A percentile compares a stretch with the other conserved stretches of the same genome.
Conservation (phyloP, 2,797 vertebrate species). For the Cirrhinus mrigala region DNA sequence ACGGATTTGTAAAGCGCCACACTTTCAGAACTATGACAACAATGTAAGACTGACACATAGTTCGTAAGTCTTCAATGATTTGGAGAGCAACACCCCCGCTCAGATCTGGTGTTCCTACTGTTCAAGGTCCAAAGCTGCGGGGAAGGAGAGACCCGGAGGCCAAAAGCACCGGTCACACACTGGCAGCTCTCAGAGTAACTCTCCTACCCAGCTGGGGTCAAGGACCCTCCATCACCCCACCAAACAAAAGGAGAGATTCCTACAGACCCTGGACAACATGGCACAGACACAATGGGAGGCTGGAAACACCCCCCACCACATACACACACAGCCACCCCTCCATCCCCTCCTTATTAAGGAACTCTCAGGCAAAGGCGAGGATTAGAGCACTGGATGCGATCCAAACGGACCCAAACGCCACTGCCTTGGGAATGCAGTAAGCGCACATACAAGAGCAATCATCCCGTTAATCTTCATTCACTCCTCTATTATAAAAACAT, state of each 20-base stretch:
- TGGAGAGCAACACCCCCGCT: constrained; percentile 16
- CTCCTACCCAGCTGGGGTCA: constrained; percentile 70
- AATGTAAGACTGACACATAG: constrained; percentile 55
- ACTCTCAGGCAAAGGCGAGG: constrained; percentile 42
- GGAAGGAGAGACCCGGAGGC: constrained; percentile 33
- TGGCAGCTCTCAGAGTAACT: constrained; percentile 62
- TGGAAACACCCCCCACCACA: constrained; percentile 37
- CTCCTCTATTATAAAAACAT: constrained; percentile 56
- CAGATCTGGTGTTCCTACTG: constrained; percentile 30
- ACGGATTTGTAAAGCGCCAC: constrained; percentile 30
- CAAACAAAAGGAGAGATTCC: constrained; percentile 65
- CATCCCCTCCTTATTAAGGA: constrained; percentile 37
- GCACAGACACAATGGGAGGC: constrained; percentile 49
- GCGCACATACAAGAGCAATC: constrained; percentile 61
- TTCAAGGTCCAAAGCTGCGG: constrained; percentile 63
- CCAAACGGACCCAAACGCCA: constrained; percentile 57
- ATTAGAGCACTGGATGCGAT: constrained; percentile 62
- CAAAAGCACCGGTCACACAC: constrained; percentile 61
- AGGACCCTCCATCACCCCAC: constrained; percentile 71
- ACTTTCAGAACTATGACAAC: constrained; percentile 61
- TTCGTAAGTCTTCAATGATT: constrained; percentile 35
- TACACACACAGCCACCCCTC: constrained; percentile 24
- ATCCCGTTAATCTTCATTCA: constrained; percentile 58
- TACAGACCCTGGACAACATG: constrained; percentile 57
- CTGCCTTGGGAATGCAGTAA: constrained; percentile 64